Evolutionary conservation across 2,888 invertebrate species (phyloP), one percentile per base, ranked within the genome.

Genomic region (Dolichopus griseipennis): DNA sequence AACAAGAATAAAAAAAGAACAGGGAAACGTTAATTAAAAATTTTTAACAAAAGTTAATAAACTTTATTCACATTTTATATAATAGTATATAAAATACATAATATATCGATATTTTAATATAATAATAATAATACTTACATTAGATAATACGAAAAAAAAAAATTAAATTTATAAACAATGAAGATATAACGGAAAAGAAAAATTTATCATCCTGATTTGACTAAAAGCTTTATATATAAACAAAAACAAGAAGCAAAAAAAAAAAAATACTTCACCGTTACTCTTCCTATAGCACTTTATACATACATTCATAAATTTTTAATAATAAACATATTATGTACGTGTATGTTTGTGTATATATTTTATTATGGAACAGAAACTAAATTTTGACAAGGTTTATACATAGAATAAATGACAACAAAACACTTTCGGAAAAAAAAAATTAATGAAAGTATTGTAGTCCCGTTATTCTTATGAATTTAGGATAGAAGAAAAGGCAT

Each of bases 161-260:
- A 10, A 37, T 37, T 2, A 27, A 27, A 27, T 27, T 27, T 27
- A 4, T 37, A 37, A 37, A 37, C 3, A 37, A 52, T 52, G 8
- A 52, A 18, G 52, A 52, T 27, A 27, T 27, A 27, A 27, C 37
- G 15, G 6, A 52, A 18, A 52, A 52, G 52, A 18, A 52, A 43
- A 52, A 18, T 52, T 52, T n/a, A 52, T 52, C 18, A 52, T 52
- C 52, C 52, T 52, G 52, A 52, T 52, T 52, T 52, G 52, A 52
- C 52, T 52, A 52, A 52, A 52, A 52, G 18, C 52, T 52, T n/a
- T 18, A 52, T 52, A 52, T 52, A 18, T 52, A 2, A 52, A 52
- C 3, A 27, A 27, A 27, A 27, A 27, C 27, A 27, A 27, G 2
- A 27, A 27, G 2, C 27, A 27, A 27, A 27, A 27, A 27, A 27